Evolutionary conservation across 2,797 vertebrate genomes (phyloP).

Genomic region (Alfaro cultratus): DNA sequence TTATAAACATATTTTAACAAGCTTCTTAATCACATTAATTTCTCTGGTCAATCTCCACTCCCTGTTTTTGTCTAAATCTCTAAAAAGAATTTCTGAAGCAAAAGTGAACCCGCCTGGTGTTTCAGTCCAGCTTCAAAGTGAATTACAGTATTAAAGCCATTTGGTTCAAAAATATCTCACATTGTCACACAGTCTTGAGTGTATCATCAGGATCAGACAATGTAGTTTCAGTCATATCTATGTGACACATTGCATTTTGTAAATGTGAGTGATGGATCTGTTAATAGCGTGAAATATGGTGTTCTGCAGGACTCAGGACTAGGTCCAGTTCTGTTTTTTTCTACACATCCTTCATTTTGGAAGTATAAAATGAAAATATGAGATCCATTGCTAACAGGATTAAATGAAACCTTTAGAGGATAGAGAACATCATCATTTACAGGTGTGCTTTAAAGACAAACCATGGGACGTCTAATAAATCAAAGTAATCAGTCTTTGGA

Average conservation of each 20-base stretch:
- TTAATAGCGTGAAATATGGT: background rate
- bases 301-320: background rate
- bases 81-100: background rate
- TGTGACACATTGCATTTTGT: background rate
- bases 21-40: background rate
- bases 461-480: background rate
- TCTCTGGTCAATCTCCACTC: background rate
- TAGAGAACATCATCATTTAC: background rate
- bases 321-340: background rate
- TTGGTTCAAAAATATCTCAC: background rate
- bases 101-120: background rate
- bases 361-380: background rate
- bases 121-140: background rate
- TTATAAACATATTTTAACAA: background rate
- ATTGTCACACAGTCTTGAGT: background rate
- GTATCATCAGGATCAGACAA: background rate
- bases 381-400: background rate
- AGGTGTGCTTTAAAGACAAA: background rate
- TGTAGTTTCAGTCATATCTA: background rate
- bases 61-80: background rate
- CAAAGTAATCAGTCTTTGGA: background rate
- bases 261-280: background rate
- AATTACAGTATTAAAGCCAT: background rate
- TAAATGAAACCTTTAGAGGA: background rate
- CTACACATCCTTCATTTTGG: background rate